Evolutionary conservation across 2,888 invertebrate genomes (phyloP), one percentile per base, ranked within the genome.

Genomic region (Timandra comae): DNA sequence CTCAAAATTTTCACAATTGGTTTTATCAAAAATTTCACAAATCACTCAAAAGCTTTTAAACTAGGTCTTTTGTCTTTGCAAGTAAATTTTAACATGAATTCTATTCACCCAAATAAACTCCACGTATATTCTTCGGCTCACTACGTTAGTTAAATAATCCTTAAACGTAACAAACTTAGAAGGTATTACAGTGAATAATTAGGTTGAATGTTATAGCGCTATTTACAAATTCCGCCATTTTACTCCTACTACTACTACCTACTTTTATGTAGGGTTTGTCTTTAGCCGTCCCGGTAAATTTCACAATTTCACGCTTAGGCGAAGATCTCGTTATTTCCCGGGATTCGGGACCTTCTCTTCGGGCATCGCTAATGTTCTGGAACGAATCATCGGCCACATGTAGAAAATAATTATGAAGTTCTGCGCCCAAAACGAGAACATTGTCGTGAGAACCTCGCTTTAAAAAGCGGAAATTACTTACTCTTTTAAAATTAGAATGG

Each of bases 301-400:
- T 77, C 62, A 75, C 78, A 81, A 84, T 84, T 84, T 84, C 84
- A 84, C 80, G 84, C 72, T 63, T 63, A 71, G 68, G 46, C 68
- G 74, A 69, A 75, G 66, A 76, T 76, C 79, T 80, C 70, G 79
- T 79, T 75, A 75, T 63, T 64, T 46, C 64, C 64, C 70, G 73
- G 77, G 49, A 63, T 56, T 63, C 66, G 61, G 53, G 56, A n/a
- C 51, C 58, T 57, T 69, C 63, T 16, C n/a, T 16, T 24, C 63
- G 69, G 65, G 62, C 65, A 69, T 64, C 63, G 65, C 69, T 80
- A 81, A 82, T 74, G 75, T 71, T 43, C 67, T 56, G 75, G 69
- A 80, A 80, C 84, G 64, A 80, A 82, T 78, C 64, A 54, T 53
- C 56, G 57, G 51, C 68, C 74, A 74, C 72, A 80, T 75, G 72